Evolutionary conservation across 2,888 invertebrate genomes (phyloP), one percentile per base, ranked within the genome.

Genomic region (Parascotia fuliginaria): DNA sequence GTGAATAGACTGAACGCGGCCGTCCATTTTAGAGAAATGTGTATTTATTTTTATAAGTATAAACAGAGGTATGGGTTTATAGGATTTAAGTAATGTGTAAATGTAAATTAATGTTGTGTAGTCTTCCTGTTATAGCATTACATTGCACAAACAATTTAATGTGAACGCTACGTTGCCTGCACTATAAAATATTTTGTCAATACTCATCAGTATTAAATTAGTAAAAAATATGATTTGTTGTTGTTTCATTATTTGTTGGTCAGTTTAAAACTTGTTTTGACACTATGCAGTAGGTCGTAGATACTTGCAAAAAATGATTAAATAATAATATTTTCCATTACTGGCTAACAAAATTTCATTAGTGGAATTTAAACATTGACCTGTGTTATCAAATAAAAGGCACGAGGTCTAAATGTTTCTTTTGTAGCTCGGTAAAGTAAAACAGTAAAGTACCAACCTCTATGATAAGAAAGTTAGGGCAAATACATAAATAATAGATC

Each of bases 121-220:
- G 84, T 84, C 83, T 85, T 85, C 83, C 81, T 65, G 63, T 70
- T 73, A 52, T 71, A 67, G 65, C 71, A 60, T 74, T 73, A 61
- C 61, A 64, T 61, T 69, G 80, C 81, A 81, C 79, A 33, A 33
- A 34, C 50, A 51, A 60, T 36, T 64, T 41, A 31, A 22, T 34
- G 37, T 45, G 32, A 41, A 56, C 65, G 61, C 59, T 72, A 59
- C 74, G 66, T 77, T 76, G 64, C 68, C 54, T 73, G 76, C 78
- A 80, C 77, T 44, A 55, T 24, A 24, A 24, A 70, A 66, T 55
- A 62, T 56, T 65, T 69, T 64, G 48, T 65, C 51, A 49, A 53
- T 61, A 57, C 53, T 58, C 55, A 65, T 51, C 36, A 33, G 52
- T 51, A 66, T 45, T 61, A 59, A 59, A 66, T 43, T 54, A 58